A percentile compares a stretch with the other conserved stretches of the same genome.
Evolutionary conservation across 2,888 invertebrate species (phyloP).

Genomic region (Drosophila paucipuncta): DNA sequence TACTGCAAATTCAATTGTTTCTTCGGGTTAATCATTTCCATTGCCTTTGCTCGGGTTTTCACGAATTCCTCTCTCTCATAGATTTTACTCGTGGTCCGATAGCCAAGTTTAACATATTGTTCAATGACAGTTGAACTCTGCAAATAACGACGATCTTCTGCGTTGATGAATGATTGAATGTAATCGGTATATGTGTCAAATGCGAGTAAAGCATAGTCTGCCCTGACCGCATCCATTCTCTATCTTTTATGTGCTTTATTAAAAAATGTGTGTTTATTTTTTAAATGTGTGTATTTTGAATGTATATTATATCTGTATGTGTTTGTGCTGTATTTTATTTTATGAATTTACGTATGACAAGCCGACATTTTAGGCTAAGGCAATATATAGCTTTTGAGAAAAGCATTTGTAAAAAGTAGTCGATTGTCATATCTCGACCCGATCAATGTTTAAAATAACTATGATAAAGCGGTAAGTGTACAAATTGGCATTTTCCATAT

Average conservation of each 20-base stretch:
- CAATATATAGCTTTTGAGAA: neutral
- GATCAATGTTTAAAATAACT: neutral
- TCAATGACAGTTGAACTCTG: neutral
- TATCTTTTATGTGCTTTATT: neutral
- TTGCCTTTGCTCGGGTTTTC: neutral
- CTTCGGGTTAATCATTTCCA: slow-evolving; percentile 20
- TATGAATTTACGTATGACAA: neutral
- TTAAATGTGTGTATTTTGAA: neutral
- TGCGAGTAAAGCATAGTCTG: slow-evolving; percentile 17
- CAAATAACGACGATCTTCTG: slow-evolving; percentile 23
- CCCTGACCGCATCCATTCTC: slow-evolving; percentile 4
- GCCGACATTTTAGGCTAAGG: neutral
- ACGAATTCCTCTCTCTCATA: slow-evolving; percentile 16
- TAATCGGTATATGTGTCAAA: slow-evolving; percentile 23
- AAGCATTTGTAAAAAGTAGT: neutral
- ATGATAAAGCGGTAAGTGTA: neutral
- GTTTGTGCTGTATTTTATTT: neutral
- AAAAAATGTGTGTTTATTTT: neutral
- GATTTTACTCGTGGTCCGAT: slow-evolving; percentile 3
- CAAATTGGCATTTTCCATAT: neutral
- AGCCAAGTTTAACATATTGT: slow-evolving; percentile 23
- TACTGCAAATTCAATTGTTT: neutral
- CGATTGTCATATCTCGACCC: neutral
- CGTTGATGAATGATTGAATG: slow-evolving; percentile 20
- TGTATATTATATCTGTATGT: neutral